Evolutionary conservation across 2,113 vertebrate genomes (phyloP).

Genomic region (Nothocercus nigrocapillus): DNA sequence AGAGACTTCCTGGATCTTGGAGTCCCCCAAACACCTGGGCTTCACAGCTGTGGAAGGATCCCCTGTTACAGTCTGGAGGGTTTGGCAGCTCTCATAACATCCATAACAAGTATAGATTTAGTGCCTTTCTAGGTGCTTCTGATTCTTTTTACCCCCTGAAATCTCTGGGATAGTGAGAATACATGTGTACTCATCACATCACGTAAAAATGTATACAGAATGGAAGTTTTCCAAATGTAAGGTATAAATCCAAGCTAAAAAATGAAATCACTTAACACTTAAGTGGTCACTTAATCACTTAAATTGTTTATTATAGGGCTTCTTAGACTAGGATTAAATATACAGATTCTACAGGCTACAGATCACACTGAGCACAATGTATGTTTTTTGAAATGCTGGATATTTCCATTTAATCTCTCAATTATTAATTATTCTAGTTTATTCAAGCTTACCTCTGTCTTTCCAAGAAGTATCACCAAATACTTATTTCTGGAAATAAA

Average conservation of each 20-base stretch:
- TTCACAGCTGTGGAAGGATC: background rate
- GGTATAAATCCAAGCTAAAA: background rate
- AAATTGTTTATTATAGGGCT: background rate
- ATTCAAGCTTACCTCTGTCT: background rate
- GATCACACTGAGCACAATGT: background rate
- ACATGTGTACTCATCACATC: background rate
- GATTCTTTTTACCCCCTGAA: fast-evolving
- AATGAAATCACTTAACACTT: background rate
- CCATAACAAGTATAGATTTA: background rate
- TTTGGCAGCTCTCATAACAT: background rate
- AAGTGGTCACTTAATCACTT: background rate
- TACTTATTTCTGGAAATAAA: background rate
- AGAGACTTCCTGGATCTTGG: background rate
- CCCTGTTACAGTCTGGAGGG: background rate
- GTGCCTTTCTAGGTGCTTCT: background rate
- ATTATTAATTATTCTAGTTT: background rate
- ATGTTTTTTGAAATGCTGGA: background rate
- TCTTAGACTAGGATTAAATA: background rate
- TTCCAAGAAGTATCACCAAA: background rate
- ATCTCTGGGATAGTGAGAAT: background rate
- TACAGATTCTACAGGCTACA: background rate
- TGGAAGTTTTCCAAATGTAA: background rate
- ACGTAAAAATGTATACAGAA: background rate
- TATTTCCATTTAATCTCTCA: background rate
- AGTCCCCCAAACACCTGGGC: background rate